phyloP scores from a whole-genome alignment of 1,140 invertebrate species.

The Trissolcus basalis region DNA sequence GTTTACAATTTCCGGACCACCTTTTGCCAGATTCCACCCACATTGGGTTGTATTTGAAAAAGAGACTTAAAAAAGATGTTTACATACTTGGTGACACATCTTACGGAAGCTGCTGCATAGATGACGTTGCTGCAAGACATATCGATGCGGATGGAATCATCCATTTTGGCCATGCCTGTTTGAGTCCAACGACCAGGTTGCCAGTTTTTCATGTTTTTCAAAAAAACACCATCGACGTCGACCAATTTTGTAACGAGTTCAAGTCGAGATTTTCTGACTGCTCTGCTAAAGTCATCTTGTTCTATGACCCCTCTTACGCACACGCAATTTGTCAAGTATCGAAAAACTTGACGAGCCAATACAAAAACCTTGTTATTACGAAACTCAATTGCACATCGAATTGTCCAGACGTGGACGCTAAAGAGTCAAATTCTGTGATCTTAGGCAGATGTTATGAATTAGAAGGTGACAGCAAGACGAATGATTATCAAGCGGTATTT shows the following conservation, averaged over 20 bases:
- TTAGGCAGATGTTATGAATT: constrained; percentile 69
- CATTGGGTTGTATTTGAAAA: constrained; percentile 82
- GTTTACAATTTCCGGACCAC: constrained; percentile 93
- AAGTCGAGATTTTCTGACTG: not conserved
- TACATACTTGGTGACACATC: constrained; percentile 95
- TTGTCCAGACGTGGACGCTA: constrained; percentile 58
- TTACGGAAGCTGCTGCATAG: constrained; percentile 96
- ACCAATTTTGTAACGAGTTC: constrained; percentile 67
- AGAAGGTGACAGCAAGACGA: constrained; percentile 58
- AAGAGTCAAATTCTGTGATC: constrained; percentile 39
- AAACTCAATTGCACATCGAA: constrained; percentile 70
- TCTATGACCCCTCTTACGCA: constrained; percentile 84
- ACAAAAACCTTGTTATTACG: constrained; percentile 64
- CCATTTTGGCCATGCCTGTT: constrained; percentile 93
- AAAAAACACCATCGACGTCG: constrained; percentile 71
- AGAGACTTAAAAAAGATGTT: constrained; percentile 78
- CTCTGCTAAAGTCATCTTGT: constrained; percentile 77
- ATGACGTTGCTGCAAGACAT: constrained; percentile 93
- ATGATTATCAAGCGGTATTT: constrained; percentile 77
- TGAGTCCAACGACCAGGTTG: constrained; percentile 82
- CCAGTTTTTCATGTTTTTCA: constrained; percentile 85
- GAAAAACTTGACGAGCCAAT: constrained; percentile 23
- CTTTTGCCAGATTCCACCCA: constrained; percentile 83
- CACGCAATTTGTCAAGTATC: constrained; percentile 4
- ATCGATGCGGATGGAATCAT: constrained; percentile 88